phyloP scores from a whole-genome alignment of 2,888 invertebrate species.

The Hydropsyche betteni region DNA sequence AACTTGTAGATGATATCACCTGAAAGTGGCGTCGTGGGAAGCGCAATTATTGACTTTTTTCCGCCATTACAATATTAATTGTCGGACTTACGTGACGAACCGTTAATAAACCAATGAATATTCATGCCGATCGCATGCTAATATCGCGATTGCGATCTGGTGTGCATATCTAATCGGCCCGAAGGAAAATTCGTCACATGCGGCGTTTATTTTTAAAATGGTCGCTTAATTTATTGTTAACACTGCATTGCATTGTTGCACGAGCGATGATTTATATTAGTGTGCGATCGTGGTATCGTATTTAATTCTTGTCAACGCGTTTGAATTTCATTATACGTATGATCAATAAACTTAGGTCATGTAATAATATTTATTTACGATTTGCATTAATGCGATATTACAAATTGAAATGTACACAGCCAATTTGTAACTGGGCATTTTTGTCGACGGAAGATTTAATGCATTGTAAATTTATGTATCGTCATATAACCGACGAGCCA shows the following conservation, averaged over 20 bases:
- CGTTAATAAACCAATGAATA: constrained; percentile 22
- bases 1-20: background rate
- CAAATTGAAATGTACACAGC: too few species aligned
- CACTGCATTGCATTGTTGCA: too few species aligned
- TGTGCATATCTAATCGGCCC: background rate
- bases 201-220: background rate
- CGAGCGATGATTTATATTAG: too few species aligned
- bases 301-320: constrained; percentile 18
- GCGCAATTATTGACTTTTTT: background rate
- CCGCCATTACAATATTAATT: too few species aligned
- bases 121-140: constrained; percentile 7
- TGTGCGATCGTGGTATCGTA: constrained; percentile 4
- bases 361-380: too few species aligned
- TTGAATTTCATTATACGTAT: background rate
- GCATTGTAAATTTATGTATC: too few species aligned
- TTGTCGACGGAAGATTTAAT: too few species aligned
- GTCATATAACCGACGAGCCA: too few species aligned
- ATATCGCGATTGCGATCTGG: background rate
- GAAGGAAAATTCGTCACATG: constrained; percentile 4
- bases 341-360: too few species aligned
- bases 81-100: constrained; percentile 3
- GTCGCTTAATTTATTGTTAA: too few species aligned
- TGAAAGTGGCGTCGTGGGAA: constrained; percentile 8
- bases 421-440: too few species aligned
- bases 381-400: too few species aligned